These are phyloP conservation scores for Crotophaga sulcirostris DNA, from an alignment of 2,113 vertebrate genomes.

Conservation along the genomic window DNA sequence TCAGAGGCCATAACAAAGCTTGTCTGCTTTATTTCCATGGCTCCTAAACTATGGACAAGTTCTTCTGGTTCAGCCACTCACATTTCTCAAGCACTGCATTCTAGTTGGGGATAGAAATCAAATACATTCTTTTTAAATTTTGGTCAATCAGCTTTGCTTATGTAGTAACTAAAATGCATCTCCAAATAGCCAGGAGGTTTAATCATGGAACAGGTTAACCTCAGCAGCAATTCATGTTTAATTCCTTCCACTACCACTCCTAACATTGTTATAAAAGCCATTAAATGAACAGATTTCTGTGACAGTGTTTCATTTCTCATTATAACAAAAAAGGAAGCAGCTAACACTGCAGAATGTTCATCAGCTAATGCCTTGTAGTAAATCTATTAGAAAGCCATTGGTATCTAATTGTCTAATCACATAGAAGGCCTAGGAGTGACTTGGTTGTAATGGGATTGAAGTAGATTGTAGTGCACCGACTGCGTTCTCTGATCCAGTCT, in stretches of 20 bases:
- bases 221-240: conserved; percentile 18
- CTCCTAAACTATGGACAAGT: neutral
- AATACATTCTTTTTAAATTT: neutral
- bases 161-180: neutral
- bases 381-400: conserved; percentile 75
- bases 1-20: neutral
- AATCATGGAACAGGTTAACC: neutral
- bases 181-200: neutral
- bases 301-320: conserved; percentile 41
- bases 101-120: neutral
- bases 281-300: conserved; percentile 60
- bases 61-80: neutral
- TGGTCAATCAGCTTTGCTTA: neutral
- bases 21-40: accelerated
- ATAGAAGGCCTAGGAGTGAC: conserved; percentile 61
- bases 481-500: conserved; percentile 20
- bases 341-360: conserved; percentile 60
- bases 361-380: conserved; percentile 71
- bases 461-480: conserved; percentile 37
- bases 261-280: conserved; percentile 35
- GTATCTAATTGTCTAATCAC: conserved; percentile 77
- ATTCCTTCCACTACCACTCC: conserved; percentile 28
- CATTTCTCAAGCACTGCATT: neutral
- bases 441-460: conserved; percentile 74
- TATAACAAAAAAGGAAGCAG: conserved; percentile 14